Evolutionary conservation across 2,888 invertebrate species (phyloP).

Genomic region (Dasypolia templi): DNA sequence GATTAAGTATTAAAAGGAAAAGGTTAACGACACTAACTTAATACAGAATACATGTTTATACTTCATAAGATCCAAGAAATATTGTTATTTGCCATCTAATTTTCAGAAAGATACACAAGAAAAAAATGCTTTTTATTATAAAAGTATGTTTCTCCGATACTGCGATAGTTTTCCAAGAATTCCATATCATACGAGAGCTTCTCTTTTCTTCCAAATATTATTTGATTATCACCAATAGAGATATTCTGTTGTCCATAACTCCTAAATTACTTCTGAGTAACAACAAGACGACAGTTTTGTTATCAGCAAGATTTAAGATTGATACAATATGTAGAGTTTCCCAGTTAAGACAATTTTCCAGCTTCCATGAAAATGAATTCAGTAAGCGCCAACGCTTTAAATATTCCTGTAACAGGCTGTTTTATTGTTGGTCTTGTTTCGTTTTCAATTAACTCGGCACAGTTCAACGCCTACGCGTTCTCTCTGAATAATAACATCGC

Average conservation of each 20-base stretch:
- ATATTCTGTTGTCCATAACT: background rate
- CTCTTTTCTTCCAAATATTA: background rate
- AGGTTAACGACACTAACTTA: constrained; percentile 9
- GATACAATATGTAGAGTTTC: too few species aligned
- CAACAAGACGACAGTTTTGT: background rate
- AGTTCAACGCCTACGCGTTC: constrained; percentile 52
- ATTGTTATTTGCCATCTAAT: constrained; percentile 25
- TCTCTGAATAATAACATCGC: constrained; percentile 42
- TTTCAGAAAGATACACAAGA: constrained; percentile 30
- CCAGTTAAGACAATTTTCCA: constrained; percentile 13
- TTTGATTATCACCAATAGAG: background rate
- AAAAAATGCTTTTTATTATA: constrained; percentile 30
- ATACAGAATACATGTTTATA: constrained; percentile 23
- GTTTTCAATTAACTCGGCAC: constrained; percentile 61
- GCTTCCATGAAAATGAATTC: constrained; percentile 9
- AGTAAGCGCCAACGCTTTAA: constrained; percentile 30
- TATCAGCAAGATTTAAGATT: background rate
- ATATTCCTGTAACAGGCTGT: constrained; percentile 31
- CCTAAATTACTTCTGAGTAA: background rate
- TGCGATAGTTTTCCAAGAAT: constrained; percentile 28
- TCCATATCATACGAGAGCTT: background rate
- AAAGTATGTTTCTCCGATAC: constrained; percentile 6
- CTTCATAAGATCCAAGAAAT: constrained; percentile 28
- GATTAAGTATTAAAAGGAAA: constrained; percentile 18
- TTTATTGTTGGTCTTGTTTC: constrained; percentile 55